Conservation (phyloP, 2,113 vertebrate genomes). For the Nothoprocta pentlandii region DNA sequence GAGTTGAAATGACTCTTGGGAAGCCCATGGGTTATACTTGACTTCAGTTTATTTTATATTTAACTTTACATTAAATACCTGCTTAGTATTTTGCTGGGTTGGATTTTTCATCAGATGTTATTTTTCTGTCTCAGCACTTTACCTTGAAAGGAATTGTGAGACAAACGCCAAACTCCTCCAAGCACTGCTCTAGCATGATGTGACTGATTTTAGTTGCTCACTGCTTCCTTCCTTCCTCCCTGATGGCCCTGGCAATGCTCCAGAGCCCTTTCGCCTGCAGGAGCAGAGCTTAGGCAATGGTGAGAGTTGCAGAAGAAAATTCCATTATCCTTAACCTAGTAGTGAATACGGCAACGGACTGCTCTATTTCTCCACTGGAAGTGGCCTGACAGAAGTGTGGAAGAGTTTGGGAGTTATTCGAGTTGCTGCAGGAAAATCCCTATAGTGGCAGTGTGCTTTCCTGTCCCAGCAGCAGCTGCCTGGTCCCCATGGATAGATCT, state of each 20-base stretch:
- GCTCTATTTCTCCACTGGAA: background rate
- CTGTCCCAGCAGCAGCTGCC: background rate
- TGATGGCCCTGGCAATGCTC: background rate
- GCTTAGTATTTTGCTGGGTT: background rate
- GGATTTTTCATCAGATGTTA: background rate
- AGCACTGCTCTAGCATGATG: background rate
- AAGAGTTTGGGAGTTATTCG: background rate
- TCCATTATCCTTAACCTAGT: background rate
- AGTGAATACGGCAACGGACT: background rate
- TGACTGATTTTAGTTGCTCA: background rate
- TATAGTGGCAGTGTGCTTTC: background rate
- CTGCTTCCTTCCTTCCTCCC: background rate
- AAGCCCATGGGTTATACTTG: background rate
- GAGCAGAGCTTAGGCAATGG: background rate
- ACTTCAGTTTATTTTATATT: constrained; percentile 9
- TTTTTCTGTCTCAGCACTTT: background rate
- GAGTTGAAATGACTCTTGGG: background rate
- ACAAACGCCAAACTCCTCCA: background rate
- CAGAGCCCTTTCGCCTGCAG: background rate
- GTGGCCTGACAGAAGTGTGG: background rate
- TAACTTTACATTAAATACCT: background rate
- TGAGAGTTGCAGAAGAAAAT: background rate
- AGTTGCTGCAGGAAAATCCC: background rate
- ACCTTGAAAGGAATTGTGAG: background rate
- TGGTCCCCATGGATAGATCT: background rate